Base-by-base conservation (phyloP, 2,797 vertebrate species). In the Mallotus villosus region DNA sequence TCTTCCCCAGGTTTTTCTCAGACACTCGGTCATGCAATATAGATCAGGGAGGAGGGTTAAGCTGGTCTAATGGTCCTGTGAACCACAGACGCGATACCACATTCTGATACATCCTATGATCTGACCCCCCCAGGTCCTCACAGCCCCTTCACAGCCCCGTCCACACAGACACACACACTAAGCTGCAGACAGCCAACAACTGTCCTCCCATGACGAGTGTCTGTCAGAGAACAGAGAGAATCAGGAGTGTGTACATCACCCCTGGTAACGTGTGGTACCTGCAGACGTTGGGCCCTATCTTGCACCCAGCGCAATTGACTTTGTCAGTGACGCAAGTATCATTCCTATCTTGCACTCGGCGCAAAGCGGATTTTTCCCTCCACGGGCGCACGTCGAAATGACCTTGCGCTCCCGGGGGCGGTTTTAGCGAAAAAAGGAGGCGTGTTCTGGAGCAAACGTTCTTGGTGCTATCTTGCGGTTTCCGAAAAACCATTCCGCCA, bases 21-120 rank as follows among this genome's bases (percentile, higher is more conserved):
- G 65, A 63, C 78, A 74, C 65, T n/a, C 41, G 68, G 73, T 66
- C 86, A 86, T 88, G 80, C 89, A 90, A 89, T 83, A 87, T 86
- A 87, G 90, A 89, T 90, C 49, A 85, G 88, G 88, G 85, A 85
- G 78, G 85, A 85, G 78, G 27, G 24, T 81, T 84, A 9, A 41
- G 37, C 37, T 41, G 37, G 37, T 41, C 37, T 41, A 41, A 41
- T 41, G 37, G 37, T 41, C 8, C 9, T 41, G 37, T 41, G 37
- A 9, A 41, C 9, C 37, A 41, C 37, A 82, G 19, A 57, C 53
- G 3, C 53, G 76, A 86, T 46, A 24, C 46, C 63, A 24, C 63
- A 24, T 37, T 24, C 4, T 61, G 24, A 81, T 71, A 77, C 49
- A 66, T 74, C 66, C 79, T 77, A 81, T 7, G 37, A 41, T 41